Evolutionary conservation across 2,888 invertebrate genomes (phyloP), one percentile per base, ranked within the genome.

Genomic region (Dione juno): DNA sequence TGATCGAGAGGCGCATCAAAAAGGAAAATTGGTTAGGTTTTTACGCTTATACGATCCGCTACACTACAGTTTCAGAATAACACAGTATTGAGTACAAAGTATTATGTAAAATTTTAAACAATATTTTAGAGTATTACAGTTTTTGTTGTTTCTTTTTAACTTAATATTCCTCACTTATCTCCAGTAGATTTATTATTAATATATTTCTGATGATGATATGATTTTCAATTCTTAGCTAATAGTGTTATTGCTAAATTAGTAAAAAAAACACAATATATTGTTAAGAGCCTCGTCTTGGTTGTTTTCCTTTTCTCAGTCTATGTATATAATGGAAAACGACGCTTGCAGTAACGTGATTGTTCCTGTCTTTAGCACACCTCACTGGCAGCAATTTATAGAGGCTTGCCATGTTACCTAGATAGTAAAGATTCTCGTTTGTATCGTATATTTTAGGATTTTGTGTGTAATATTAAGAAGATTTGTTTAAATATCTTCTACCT

Each of bases 11-110:
- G 85, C 81, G 84, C 83, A 83, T 84, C 85, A 85, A 88, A 86
- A 88, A 83, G 88, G 88, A 86, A 87, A 89, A 89, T 89, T 88
- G 86, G 88, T 84, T 82, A 83, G 84, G 82, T 85, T 88, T 88
- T 84, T 78, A 80, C 80, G 81, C 70, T 66, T 53, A 58, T 45
- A 67, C 66, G 69, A 61, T 52, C 63, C 57, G 45, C 52, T 63
- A 69, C 69, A 67, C 64, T 66, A 69, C 63, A 63, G 64, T 64
- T 50, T 64, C 48, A 40, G 50, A 50, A 45, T 64, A 50, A 64
- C 48, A 40, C 14, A 40, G 28, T 37, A 35, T 50, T 40, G 1
- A 50, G 37, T 45, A 16, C 61, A 61, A 61, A 45, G 45, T 61
- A 35, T 28, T 45, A 61, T 61, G 43, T 10, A 64, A 50, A 64